These are phyloP conservation scores for Prinia subflava DNA, from an alignment of 2,113 vertebrate species.

Conservation along the genomic window DNA sequence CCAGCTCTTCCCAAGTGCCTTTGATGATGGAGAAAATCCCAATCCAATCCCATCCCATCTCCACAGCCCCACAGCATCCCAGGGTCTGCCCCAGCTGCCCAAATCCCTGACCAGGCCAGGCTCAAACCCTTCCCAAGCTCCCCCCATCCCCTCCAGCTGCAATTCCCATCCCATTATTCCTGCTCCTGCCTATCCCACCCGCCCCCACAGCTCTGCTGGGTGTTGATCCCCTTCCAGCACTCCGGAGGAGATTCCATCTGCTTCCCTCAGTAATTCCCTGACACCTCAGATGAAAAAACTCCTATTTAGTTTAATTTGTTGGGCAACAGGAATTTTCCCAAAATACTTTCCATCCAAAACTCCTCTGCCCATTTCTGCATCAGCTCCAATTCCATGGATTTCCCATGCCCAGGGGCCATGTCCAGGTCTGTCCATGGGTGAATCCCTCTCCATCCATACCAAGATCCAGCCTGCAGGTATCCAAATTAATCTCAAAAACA, in stretches of 20 bases:
- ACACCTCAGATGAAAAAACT: background rate
- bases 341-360: background rate
- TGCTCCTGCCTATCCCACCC: background rate
- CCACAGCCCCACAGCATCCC: background rate
- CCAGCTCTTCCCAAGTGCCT: background rate
- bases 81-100: background rate
- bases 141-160: background rate
- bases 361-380: background rate
- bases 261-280: conserved; percentile 21
- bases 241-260: conserved; percentile 1
- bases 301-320: background rate
- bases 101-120: fast-evolving
- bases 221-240: conserved; percentile 15
- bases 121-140: background rate
- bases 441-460: background rate
- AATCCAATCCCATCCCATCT: too few relatives aligned
- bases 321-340: background rate
- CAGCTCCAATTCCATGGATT: background rate
- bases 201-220: background rate
- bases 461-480: background rate
- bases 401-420: fast-evolving
- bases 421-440: fast-evolving
- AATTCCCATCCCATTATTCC: background rate
- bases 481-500: background rate
- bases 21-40: background rate